These are phyloP conservation scores for Phymatocera aterrima DNA, from an alignment of 2,888 invertebrate species.

Conservation along the genomic window DNA sequence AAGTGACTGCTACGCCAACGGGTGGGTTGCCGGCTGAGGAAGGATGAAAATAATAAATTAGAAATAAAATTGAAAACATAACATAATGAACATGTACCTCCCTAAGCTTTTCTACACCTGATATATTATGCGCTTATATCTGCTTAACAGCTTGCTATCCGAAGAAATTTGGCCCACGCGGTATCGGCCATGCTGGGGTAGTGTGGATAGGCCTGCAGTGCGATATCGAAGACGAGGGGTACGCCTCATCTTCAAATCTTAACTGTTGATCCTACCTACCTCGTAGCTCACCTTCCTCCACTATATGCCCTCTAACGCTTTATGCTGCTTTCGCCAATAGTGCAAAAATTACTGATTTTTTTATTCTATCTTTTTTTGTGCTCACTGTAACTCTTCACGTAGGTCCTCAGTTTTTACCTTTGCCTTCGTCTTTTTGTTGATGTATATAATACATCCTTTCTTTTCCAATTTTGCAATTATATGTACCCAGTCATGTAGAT, in stretches of 20 bases:
- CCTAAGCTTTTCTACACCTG: constrained; percentile 42
- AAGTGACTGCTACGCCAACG: constrained; percentile 90
- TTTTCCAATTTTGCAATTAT: too few relatives aligned
- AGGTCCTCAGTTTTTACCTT: neutral
- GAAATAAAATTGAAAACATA: constrained; percentile 13
- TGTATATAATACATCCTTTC: constrained; percentile 15
- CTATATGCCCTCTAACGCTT: constrained; percentile 32
- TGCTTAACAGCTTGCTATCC: constrained; percentile 92
- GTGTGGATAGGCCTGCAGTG: constrained; percentile 89
- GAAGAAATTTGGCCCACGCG: constrained; percentile 95
- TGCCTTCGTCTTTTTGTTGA: neutral
- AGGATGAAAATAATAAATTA: constrained; percentile 29
- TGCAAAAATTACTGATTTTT: neutral
- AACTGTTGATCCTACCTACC: too few relatives aligned
- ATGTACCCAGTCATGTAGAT: too few relatives aligned
- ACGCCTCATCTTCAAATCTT: constrained; percentile 57
- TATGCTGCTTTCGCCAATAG: constrained; percentile 29
- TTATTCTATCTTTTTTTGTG: neutral
- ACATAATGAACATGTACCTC: constrained; percentile 14
- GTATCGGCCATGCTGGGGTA: constrained; percentile 94
- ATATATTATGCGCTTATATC: constrained; percentile 50
- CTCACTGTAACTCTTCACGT: too few relatives aligned
- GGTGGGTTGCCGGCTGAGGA: constrained; percentile 78
- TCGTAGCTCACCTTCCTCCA: too few relatives aligned
- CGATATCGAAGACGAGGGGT: constrained; percentile 84